Evolutionary conservation across 2,113 vertebrate species (phyloP), one percentile per base, ranked within the genome.

Genomic region (Lophura nycthemera): DNA sequence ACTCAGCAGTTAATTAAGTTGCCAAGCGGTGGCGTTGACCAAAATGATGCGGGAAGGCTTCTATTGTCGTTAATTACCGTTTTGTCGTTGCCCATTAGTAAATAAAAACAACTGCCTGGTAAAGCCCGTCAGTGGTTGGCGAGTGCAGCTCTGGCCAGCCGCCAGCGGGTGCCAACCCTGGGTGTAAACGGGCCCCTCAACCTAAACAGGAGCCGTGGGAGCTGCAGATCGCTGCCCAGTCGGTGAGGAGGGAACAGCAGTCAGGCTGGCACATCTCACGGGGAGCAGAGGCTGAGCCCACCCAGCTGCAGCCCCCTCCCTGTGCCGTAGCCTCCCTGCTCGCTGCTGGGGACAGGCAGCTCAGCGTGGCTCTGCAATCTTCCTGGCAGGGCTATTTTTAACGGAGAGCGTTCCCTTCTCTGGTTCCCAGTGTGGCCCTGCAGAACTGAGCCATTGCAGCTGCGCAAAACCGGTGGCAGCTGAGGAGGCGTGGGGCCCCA

Each of bases 1-100:
- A 89, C 78, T 86, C 72, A 88, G 66, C 45, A 38, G 43, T 92
- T 96, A 90, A 90, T 97, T 93, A 96, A 94, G 80, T 96, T 84
- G 85, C 92, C 86, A 88, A 88, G 86, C 10, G 1, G 65, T 77
- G 71, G 34, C 6, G 0, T 75, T 93, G 90, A 87, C 84, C 86
- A 91, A 72, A 94, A 89, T 89, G 64, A 67, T 1, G 2, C 25
- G 1, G 70, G 59, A 64, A 83, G 72, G 27, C 40, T 96, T 84
- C 83, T 91, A 2, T 86, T 96, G 83, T 34, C 43, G 36, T 89
- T 94, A 95, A 96, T 96, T 95, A 94, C 47, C 29, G 32, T 85
- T 95, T 92, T 90, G 66, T 45, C 61, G 67, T 56, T 0, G 3
- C 67, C 77, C 90, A 92, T 96, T 96, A 96, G 88, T 72, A 75